Conservation (phyloP, 2,797 vertebrate species). For the Luscinia megarhynchos region DNA sequence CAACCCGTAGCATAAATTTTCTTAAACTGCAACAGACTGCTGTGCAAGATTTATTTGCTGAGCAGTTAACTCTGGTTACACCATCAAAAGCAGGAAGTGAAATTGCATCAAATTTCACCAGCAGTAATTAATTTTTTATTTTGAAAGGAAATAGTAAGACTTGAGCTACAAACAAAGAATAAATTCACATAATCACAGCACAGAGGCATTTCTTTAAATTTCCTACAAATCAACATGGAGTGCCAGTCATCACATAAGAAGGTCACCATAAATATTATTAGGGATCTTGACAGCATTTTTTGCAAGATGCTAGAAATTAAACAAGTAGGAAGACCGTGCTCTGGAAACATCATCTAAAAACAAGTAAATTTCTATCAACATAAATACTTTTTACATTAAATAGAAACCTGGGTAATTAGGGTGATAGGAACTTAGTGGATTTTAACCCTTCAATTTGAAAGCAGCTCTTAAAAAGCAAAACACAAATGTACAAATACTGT, state of each 20-base stretch:
- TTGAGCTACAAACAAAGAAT: neutral
- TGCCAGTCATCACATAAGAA: neutral
- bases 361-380: neutral
- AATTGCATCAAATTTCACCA: constrained; percentile 5
- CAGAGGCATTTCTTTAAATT: neutral
- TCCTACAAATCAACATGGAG: neutral
- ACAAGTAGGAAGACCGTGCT: neutral
- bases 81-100: constrained; percentile 10
- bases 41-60: constrained; percentile 65
- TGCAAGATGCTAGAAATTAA: neutral
- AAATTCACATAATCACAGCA: neutral
- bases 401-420: neutral
- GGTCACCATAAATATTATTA: neutral
- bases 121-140: constrained; percentile 40
- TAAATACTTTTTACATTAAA: fast-evolving
- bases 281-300: neutral
- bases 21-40: constrained; percentile 48
- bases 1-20: constrained; percentile 69
- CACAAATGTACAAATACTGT: neutral
- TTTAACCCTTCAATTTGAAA: neutral
- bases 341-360: neutral
- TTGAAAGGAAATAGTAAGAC: neutral
- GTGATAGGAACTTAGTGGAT: neutral
- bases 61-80: constrained; percentile 47
- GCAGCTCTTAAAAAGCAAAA: neutral